Base-by-base conservation (phyloP, 2,113 vertebrate genomes). In the Dendrocopos noguchii region DNA sequence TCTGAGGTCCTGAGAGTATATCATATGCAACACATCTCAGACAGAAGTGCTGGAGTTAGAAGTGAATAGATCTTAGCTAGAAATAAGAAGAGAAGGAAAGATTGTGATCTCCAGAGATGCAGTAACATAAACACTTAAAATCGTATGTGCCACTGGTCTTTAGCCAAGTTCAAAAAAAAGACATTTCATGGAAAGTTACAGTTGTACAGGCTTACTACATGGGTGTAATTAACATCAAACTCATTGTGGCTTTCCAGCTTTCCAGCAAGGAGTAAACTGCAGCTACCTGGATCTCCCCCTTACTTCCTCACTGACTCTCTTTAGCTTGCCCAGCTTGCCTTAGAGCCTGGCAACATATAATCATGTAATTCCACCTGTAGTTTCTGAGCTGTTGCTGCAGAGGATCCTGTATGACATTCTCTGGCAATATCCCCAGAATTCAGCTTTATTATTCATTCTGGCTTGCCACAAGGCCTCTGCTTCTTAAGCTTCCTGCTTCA, bases 371-470 rank as follows among this genome's bases (percentile, higher is more conserved):
- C 68, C 93, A 95, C 93, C 87, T 94, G 84, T 83, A 78, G 81
- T 85, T 87, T 57, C 76, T 80, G 79, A 92, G 75, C 57, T 92
- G 68, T 21, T 96, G 72, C 53, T 83, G 82, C 87, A 83, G 53
- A 91, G 82, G 22, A 77, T 93, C 53, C 81, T 94, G 52, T 76
- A 77, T 87, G 72, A 94, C 64, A 89, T 80, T 94, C 47, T 47
- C 56, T 96, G 91, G 91, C 91, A 96, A 47, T 64, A 83, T 92
- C 94, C 95, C 95, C 93, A 94, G 94, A 92, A 94, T 83, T 74
- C 68, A 90, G 91, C 57, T 83, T 95, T 83, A 78, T 82, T 93
- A 87, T 93, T 91, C 91, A 83, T 83, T 85, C 79, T 88, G 84
- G 50, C 79, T 92, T 91, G 76, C 91, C 90, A 90, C 29, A 24